These are phyloP conservation scores for Cottoperca gobio DNA, from an alignment of 2,797 vertebrate genomes.

Conservation along the genomic window DNA sequence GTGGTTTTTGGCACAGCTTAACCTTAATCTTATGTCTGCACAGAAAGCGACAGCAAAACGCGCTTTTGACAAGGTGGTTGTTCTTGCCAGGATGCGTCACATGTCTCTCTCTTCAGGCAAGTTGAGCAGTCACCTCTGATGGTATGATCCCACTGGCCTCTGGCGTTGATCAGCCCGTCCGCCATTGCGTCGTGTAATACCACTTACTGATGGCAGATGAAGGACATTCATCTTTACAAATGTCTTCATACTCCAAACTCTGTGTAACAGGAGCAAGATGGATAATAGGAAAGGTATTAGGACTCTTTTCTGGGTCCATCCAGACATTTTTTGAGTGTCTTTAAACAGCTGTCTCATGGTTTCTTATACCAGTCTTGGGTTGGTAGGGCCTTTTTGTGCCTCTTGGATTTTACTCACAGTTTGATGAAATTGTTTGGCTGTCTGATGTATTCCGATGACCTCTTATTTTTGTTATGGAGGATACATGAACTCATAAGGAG, in stretches of 20 bases:
- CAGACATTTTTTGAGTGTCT: constrained; percentile 5
- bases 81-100: constrained; percentile 50
- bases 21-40: constrained; percentile 75
- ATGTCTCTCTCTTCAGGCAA: constrained; percentile 36
- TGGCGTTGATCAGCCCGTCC: constrained; percentile 34
- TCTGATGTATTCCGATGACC: not conserved
- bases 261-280: constrained; percentile 51
- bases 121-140: constrained; percentile 58
- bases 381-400: not conserved
- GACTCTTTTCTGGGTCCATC: not conserved
- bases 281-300: constrained; percentile 32
- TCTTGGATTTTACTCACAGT: not conserved
- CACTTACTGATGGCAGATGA: constrained; percentile 49
- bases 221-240: constrained; percentile 61
- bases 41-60: constrained; percentile 57
- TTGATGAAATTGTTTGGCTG: not conserved
- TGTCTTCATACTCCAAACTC: constrained; percentile 54
- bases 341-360: not conserved
- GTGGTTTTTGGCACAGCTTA: constrained; percentile 73
- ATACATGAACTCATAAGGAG: not conserved
- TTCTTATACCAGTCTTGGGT: not conserved
- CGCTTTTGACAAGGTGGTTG: constrained; percentile 58
- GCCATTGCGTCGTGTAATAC: constrained; percentile 50
- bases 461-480: not conserved
- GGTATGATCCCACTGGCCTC: constrained; percentile 43